Evolutionary conservation across 2,888 invertebrate genomes (phyloP).

Genomic region (Macrophya annulata): DNA sequence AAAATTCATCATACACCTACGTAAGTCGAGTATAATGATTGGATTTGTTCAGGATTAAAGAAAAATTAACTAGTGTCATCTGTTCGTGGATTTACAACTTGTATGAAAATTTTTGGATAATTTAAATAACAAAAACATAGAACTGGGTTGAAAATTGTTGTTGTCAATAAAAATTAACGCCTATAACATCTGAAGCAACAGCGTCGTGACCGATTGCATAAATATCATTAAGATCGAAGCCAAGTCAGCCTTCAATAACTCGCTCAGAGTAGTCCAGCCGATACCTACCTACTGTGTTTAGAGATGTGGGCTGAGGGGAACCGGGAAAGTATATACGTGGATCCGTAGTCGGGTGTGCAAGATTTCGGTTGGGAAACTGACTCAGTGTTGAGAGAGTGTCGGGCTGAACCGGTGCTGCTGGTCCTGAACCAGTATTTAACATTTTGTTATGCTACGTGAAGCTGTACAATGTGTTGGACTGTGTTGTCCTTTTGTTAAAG

Average conservation of each 20-base stretch:
- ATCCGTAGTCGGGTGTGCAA: slow-evolving; percentile 48
- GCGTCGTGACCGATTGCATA: slow-evolving; percentile 40
- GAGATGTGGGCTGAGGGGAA: slow-evolving; percentile 3
- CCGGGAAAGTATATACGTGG: slow-evolving; percentile 34
- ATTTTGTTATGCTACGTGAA: slow-evolving; percentile 48
- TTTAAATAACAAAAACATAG: not conserved
- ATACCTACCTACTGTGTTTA: slow-evolving; percentile 22
- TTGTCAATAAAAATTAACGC: slow-evolving; percentile 1
- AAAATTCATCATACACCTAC: not conserved
- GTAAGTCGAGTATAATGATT: too few species aligned
- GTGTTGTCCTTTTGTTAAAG: slow-evolving; percentile 56
- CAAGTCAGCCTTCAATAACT: slow-evolving; percentile 1
- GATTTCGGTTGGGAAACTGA: slow-evolving; percentile 45
- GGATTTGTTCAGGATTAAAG: too few species aligned
- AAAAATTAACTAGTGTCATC: too few species aligned
- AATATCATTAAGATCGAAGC: slow-evolving; percentile 20
- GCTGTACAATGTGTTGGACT: slow-evolving; percentile 57
- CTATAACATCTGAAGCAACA: not conserved
- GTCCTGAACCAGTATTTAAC: not conserved
- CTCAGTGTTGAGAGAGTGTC: slow-evolving; percentile 49
- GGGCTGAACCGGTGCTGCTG: slow-evolving; percentile 40
- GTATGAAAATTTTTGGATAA: not conserved
- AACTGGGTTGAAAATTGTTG: not conserved
- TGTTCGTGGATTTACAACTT: not conserved
- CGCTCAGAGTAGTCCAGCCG: slow-evolving; percentile 8